Percentiles rank a stretch among this genome's conserved stretches.
Conservation (phyloP, 2,113 vertebrate genomes). For the Neopipo cinnamomea region DNA sequence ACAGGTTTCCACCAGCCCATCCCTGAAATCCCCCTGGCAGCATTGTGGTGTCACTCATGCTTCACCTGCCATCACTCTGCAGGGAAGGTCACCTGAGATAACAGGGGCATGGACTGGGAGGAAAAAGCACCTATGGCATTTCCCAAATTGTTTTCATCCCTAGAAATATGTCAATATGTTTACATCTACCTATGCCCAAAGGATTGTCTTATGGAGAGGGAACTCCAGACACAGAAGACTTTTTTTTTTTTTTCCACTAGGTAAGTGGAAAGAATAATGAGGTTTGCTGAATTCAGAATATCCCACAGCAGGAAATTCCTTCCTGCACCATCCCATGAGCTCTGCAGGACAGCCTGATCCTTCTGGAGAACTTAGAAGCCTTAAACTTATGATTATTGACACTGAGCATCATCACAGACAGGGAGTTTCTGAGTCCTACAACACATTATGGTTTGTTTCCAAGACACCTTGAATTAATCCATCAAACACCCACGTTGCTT, state of each 20-base stretch:
- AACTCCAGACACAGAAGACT: neutral
- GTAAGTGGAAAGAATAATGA: neutral
- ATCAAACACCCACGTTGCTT: neutral
- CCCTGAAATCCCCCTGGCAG: neutral
- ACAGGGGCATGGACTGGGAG: neutral
- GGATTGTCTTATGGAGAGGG: neutral
- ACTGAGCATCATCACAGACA: neutral
- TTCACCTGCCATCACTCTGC: neutral
- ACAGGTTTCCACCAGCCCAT: neutral
- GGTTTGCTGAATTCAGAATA: neutral
- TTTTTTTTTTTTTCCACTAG: neutral
- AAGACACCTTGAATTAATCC: neutral
- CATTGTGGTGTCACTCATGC: fast-evolving
- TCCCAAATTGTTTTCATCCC: neutral
- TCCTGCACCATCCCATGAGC: neutral
- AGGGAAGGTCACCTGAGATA: neutral
- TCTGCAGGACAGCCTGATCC: neutral
- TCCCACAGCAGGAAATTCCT: neutral
- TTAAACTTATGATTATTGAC: neutral
- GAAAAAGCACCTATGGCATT: too few species aligned
- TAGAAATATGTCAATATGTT: neutral
- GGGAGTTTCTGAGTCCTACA: neutral
- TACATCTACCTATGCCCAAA: neutral
- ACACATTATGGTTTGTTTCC: neutral
- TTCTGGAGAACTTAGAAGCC: neutral